phyloP scores from a whole-genome alignment of 2,797 vertebrate species.

The Hoplostethus mediterraneus region DNA sequence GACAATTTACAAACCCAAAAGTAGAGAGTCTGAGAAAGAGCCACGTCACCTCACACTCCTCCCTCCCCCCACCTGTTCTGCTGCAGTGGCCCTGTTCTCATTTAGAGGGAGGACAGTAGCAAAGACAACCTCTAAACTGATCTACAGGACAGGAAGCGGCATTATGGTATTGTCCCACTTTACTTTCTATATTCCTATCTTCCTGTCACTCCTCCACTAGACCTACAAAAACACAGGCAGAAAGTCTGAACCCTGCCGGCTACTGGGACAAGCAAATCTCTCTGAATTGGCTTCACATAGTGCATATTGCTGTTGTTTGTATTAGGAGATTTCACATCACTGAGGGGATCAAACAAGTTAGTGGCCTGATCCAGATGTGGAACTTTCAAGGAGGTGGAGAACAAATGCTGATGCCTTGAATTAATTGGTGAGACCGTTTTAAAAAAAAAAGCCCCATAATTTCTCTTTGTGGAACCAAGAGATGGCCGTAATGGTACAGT shows the following conservation, averaged over 20 bases:
- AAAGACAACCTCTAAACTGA: constrained; percentile 13
- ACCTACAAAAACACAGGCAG: constrained; percentile 10
- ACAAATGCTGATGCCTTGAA: neutral
- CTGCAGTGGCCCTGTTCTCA: constrained; percentile 41
- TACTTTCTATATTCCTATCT: neutral
- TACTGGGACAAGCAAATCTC: neutral
- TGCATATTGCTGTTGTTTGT: constrained; percentile 9
- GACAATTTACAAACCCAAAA: neutral
- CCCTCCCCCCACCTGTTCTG: constrained; percentile 6
- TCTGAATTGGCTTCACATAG: neutral
- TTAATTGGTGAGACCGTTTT: neutral
- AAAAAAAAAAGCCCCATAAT: too few relatives aligned
- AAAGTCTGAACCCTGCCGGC: neutral
- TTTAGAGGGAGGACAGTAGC: neutral
- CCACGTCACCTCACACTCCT: constrained; percentile 1
- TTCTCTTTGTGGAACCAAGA: neutral
- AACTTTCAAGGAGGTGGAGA: neutral
- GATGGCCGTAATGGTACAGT: constrained; percentile 8
- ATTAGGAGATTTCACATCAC: constrained; percentile 9
- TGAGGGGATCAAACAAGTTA: neutral
- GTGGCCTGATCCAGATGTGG: too few relatives aligned
- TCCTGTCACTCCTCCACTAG: neutral
- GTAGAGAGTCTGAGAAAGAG: neutral
- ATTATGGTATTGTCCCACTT: constrained; percentile 9
- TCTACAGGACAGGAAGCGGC: neutral